A percentile compares a stretch with the other conserved stretches of the same genome.
Conservation (phyloP, 2,888 invertebrate genomes). For the Ctena decussata region DNA sequence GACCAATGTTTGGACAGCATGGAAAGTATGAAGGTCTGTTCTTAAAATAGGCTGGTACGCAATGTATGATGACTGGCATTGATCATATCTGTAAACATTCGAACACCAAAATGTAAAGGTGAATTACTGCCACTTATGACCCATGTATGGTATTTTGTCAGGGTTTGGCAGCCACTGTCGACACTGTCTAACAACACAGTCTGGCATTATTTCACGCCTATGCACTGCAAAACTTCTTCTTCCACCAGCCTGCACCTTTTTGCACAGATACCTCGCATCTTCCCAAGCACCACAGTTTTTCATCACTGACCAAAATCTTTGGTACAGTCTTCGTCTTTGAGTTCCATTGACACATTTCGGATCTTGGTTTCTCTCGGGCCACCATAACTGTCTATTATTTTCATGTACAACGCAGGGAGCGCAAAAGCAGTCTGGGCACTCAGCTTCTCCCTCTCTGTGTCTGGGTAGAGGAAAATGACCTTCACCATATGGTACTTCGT, state of each 20-base stretch:
- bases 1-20: no score
- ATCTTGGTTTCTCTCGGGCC: background rate
- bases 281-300: conserved; percentile 13
- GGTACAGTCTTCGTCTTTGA: background rate
- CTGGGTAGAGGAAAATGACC: background rate
- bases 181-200: conserved; percentile 21
- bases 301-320: conserved; percentile 16
- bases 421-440: background rate
- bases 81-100: no score
- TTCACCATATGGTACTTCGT: background rate
- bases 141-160: conserved; percentile 1
- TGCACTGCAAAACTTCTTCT: conserved; percentile 4
- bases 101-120: no score
- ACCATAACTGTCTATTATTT: background rate
- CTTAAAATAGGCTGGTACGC: no score
- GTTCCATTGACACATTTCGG: background rate
- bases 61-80: no score
- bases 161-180: conserved; percentile 20
- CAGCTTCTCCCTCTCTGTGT: background rate
- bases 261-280: background rate
- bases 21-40: no score
- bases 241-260: background rate
- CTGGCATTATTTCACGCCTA: conserved; percentile 21
- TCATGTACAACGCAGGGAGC: background rate
- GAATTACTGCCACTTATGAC: conserved; percentile 17